Evolutionary conservation across 2,888 invertebrate genomes (phyloP), one percentile per base, ranked within the genome.

Genomic region (Lutraria lutraria): DNA sequence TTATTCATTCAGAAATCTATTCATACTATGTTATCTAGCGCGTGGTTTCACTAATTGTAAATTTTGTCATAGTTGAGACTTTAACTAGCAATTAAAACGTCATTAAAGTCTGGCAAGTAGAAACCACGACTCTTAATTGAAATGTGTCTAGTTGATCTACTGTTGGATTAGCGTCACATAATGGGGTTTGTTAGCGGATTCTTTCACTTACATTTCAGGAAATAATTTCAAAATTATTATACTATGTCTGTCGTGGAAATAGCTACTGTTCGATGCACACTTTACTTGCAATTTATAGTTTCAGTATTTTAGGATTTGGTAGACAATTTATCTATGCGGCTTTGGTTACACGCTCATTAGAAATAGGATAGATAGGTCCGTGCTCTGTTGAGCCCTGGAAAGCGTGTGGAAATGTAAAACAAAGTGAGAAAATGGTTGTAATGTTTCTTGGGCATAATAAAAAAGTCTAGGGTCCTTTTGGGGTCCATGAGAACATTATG

Each of bases 71-170:
- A 34, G 31, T 76, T 76, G 31, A 15, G 76, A 76, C 76, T 76
- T 76, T 19, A 76, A 76, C 29, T 34, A 34, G 76, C 34, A 31
- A 76, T 76, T 76, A 76, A 76, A 76, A 34, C 25, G 31, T 34
- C 6, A 76, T 31, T 31, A 31, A 76, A 76, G 76, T 76, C 76
- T 31, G 16, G 25, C 16, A 34, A 63, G 25, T n/a, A 10, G 63
- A 63, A 63, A n/a, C 63, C 63, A 2, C 76, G 76, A 76, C 76
- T 76, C 16, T 31, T 15, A 76, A 34, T n/a, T 25, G 63, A 68
- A 68, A 25, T 16, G 6, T 82, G 54, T 82, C 29, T 82, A 29
- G n/a, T 19, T 82, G 82, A 54, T 34, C 15, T 0, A 52, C 52
- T 54, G 29, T 54, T 56, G 56, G 82, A 82, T 25, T 82, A 82